Conservation (phyloP, 2,888 invertebrate genomes). For the Melanostoma mellinum region DNA sequence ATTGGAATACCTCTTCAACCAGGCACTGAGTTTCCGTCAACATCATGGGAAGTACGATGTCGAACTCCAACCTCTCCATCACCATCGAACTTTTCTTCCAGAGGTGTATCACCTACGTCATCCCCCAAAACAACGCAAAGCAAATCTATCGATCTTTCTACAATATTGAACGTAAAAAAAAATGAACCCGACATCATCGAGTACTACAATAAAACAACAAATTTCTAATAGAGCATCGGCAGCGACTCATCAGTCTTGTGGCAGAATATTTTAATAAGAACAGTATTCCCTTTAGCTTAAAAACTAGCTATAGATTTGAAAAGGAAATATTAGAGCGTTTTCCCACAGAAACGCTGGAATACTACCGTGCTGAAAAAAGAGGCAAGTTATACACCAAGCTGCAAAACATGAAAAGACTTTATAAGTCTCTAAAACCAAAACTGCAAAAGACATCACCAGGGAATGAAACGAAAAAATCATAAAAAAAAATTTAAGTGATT, state of each 20-base stretch:
- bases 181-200: constrained; percentile 4
- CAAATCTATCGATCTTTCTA: background rate
- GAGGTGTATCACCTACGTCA: constrained; percentile 9
- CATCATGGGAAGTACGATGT: background rate
- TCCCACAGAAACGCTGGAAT: constrained; percentile 52
- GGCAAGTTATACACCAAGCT: constrained; percentile 54
- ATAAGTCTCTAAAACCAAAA: constrained; percentile 7
- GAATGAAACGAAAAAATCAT: constrained; percentile 2
- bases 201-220: constrained; percentile 9
- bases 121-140: background rate
- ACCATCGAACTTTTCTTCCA: constrained; percentile 1
- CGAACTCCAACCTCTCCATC: constrained; percentile 9
- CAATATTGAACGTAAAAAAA: constrained; percentile 2
- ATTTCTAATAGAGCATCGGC: constrained; percentile 29
- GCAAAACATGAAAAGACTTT: constrained; percentile 38
- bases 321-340: constrained; percentile 48
- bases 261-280: constrained; percentile 44
- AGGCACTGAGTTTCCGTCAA: background rate
- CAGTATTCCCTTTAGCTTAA: constrained; percentile 33
- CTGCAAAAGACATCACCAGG: constrained; percentile 17
- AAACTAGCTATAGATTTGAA: constrained; percentile 50
- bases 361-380: constrained; percentile 50
- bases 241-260: constrained; percentile 40
- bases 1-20: constrained; percentile 76
- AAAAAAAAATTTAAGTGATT: constrained; percentile 9